phyloP scores from a whole-genome alignment of 92 coral and sea anemone species.

The Epizoanthus ramosus region DNA sequence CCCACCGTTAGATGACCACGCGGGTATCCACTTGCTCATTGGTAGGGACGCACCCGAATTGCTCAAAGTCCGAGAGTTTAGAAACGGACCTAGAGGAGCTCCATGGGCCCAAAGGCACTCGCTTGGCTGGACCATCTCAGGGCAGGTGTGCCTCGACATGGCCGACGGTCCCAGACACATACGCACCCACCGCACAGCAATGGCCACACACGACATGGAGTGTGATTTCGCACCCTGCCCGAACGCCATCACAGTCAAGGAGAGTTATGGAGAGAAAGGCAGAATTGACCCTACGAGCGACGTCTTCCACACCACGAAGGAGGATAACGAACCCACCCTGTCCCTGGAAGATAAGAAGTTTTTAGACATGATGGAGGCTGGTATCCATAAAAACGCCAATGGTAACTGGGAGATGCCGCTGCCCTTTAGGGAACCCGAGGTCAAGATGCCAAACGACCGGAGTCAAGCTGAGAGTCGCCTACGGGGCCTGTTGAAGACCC shows the following conservation, averaged over 20 bases:
- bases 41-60: slow-evolving; percentile 60
- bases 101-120: slow-evolving; percentile 52
- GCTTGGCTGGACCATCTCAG: slow-evolving; percentile 55
- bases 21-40: slow-evolving; percentile 49
- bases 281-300: not conserved
- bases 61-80: slow-evolving; percentile 52
- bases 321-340: slow-evolving; percentile 35
- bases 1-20: slow-evolving; percentile 45
- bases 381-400: slow-evolving; percentile 28
- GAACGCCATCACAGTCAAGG: slow-evolving; percentile 43
- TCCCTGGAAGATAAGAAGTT: slow-evolving; percentile 45
- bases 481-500: not conserved
- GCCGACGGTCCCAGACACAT: slow-evolving; percentile 43
- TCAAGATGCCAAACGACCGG: slow-evolving; percentile 16
- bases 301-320: slow-evolving; percentile 36
- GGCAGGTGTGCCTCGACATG: slow-evolving; percentile 48
- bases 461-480: slow-evolving; percentile 13
- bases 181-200: slow-evolving; percentile 26
- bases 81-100: slow-evolving; percentile 53
- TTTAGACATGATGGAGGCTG: slow-evolving; percentile 34
- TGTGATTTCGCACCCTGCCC: slow-evolving; percentile 41
- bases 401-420: slow-evolving; percentile 59
- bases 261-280: not conserved
- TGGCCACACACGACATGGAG: not conserved
- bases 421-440: slow-evolving; percentile 21